Base-by-base conservation (phyloP, 1,140 invertebrate genomes). In the Epicauta chinensis region DNA sequence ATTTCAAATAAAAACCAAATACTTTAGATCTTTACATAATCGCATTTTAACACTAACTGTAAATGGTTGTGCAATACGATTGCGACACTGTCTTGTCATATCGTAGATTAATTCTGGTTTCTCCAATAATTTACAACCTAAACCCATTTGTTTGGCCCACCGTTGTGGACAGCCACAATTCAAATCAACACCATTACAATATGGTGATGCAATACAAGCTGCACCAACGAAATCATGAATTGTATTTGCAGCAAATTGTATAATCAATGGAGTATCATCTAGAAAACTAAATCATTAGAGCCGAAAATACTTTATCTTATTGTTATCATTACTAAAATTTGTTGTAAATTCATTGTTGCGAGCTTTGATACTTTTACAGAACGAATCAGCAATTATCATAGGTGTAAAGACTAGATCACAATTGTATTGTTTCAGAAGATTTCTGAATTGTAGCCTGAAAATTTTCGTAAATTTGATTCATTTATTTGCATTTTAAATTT, bases 161-260 rank as follows among this genome's bases (percentile, higher is more conserved):
- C 83, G 78, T 72, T 98, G 95, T 9, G 96, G 95, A 65, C 96
- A 98, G 6, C 96, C 95, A 77, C 94, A 97, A 68, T 98, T 98
- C 29, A 98, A 73, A 76, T 98, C 94, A 2, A 95, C 84, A 15
- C 94, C 95, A 79, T 92, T 85, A 40, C 83, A 82, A 76, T 86
- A 97, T 75, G 84, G 83, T 60, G 83, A 82, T 37, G 97, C 81
- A 55, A 97, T 73, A 75, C 89, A 82, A 12, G 93, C 78, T 36
- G 93, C 92, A 61, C 79, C 76, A 4, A 89, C 79, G 74, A 97
- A 94, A 67, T 97, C 91, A 52, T 81, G 66, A 0, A 81, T 70
- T 69, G 83, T 84, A 61, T 90, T 93, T 4, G 94, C 89, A 31
- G 93, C 95, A 84, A 97, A 97, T 70, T 98, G 96, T 7, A 90